These are phyloP conservation scores for Melieria crassipennis DNA, from an alignment of 2,888 invertebrate genomes.

Conservation along the genomic window DNA sequence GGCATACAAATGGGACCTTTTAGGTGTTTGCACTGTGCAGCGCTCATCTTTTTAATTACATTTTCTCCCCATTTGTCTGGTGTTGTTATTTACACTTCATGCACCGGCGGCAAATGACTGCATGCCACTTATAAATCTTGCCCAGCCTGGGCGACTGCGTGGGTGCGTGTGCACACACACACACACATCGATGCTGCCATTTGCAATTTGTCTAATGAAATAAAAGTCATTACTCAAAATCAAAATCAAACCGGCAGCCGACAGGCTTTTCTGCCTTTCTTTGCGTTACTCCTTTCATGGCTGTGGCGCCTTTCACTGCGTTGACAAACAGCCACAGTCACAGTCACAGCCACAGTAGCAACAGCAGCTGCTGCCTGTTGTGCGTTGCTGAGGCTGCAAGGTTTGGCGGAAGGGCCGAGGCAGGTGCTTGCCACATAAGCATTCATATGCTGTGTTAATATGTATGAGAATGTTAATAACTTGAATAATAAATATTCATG, in stretches of 20 bases:
- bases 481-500: slow-evolving; percentile 14
- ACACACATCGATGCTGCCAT: neutral
- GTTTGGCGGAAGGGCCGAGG: slow-evolving; percentile 15
- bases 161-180: slow-evolving; percentile 2
- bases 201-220: slow-evolving; percentile 30
- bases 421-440: slow-evolving; percentile 10
- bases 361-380: too few species aligned
- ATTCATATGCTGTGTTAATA: slow-evolving; percentile 5
- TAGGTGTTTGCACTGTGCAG: neutral
- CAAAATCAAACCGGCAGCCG: slow-evolving; percentile 22
- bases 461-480: neutral
- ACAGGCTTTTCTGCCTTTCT: slow-evolving; percentile 5
- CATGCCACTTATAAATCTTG: too few species aligned
- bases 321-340: neutral
- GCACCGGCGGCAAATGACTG: too few species aligned
- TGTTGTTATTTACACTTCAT: too few species aligned
- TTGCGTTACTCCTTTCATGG: neutral
- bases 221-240: slow-evolving; percentile 25
- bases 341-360: neutral
- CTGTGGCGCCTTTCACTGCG: slow-evolving; percentile 11
- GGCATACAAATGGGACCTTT: neutral
- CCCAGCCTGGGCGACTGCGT: too few species aligned
- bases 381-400: neutral
- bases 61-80: too few species aligned
- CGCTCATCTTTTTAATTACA: neutral